Evolutionary conservation across 2,113 vertebrate genomes (phyloP).

Genomic region (Marmota flaviventris): DNA sequence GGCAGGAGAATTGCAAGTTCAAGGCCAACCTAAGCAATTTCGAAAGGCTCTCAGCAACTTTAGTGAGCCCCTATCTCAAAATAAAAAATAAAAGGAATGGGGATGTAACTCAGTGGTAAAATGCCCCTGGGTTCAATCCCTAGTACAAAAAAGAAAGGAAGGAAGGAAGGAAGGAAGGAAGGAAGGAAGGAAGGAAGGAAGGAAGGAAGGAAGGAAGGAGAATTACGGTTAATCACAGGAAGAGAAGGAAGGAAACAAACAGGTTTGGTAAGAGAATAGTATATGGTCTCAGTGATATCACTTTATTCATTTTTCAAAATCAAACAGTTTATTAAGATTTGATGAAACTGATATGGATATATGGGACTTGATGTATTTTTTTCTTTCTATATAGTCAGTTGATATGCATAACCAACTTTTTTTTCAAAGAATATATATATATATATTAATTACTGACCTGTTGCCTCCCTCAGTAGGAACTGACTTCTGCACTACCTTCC

Average conservation of each 20-base stretch:
- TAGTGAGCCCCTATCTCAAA: no score
- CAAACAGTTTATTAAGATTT: not conserved
- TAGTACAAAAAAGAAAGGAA: no score
- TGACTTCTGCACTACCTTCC: not conserved
- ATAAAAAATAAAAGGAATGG: no score
- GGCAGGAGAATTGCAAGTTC: no score
- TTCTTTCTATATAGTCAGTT: not conserved
- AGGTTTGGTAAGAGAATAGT: not conserved
- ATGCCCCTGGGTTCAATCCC: no score
- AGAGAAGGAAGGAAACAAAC: not conserved
- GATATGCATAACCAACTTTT: not conserved
- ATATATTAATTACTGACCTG: no score
- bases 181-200: not conserved
- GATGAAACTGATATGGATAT: not conserved
- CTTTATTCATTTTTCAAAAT: not conserved
- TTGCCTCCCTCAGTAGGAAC: not conserved
- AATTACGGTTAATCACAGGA: not conserved
- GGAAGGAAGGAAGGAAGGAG: not conserved
- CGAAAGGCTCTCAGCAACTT: no score
- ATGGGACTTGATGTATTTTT: not conserved
- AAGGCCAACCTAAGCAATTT: no score
- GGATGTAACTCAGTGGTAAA: no score
- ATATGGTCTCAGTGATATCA: not conserved
- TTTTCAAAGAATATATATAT: not conserved
- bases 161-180: not conserved